Percentiles rank a stretch among this genome's conserved stretches.
Conservation (phyloP, 1,140 invertebrate genomes). For the Trichonephila inaurata region DNA sequence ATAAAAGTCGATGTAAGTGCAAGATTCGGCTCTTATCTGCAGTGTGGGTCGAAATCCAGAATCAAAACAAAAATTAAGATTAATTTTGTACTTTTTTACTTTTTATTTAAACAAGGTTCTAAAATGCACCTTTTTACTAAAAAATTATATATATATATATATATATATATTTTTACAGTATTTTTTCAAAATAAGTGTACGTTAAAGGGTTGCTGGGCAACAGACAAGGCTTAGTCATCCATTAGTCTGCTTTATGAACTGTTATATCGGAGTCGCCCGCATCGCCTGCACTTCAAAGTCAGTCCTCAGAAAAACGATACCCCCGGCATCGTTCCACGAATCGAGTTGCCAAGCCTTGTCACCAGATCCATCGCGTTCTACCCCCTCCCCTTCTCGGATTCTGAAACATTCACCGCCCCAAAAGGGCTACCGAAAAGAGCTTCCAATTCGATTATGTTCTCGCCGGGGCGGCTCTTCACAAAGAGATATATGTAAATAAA, state of each 20-base stretch:
- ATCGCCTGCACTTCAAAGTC: not conserved
- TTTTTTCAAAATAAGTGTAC: no score
- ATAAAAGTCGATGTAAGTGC: no score
- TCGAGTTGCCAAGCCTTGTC: constrained; percentile 10
- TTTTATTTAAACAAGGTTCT: no score
- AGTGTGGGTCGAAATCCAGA: no score
- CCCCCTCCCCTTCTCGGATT: not conserved
- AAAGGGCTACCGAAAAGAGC: constrained; percentile 49
- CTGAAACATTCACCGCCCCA: constrained; percentile 30
- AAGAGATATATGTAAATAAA: constrained; percentile 71
- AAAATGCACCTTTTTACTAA: no score
- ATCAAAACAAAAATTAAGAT: no score
- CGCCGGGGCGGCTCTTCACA: constrained; percentile 58
- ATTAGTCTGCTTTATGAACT: not conserved
- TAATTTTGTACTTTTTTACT: no score
- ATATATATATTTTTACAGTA: no score
- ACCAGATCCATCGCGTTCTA: constrained; percentile 12
- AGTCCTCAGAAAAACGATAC: not conserved
- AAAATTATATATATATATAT: no score
- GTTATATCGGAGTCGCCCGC: not conserved
- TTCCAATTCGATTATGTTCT: constrained; percentile 69
- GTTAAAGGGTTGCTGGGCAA: no score
- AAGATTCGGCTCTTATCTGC: no score
- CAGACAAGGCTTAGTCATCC: no score
- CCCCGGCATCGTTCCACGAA: not conserved